phyloP scores from a whole-genome alignment of 2,888 invertebrate genomes.

The Autographa pulchrina region DNA sequence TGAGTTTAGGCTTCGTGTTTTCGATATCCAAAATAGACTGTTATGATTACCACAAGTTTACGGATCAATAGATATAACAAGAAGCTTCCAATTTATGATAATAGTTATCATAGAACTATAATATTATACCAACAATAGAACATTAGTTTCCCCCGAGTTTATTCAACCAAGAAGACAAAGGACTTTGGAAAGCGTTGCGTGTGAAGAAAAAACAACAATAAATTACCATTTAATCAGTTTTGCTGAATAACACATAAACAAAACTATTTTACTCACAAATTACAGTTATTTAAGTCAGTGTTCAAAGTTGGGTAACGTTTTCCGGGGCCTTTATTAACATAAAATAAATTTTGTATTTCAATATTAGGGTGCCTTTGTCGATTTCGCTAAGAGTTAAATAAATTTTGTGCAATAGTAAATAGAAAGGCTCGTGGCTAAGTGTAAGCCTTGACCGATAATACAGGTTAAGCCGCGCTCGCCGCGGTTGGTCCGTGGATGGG shows the following conservation, averaged over 20 bases:
- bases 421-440: too few relatives aligned
- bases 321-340: conserved; percentile 14
- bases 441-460: too few relatives aligned
- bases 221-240: conserved; percentile 58
- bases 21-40: neutral
- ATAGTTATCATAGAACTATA: conserved; percentile 10
- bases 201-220: conserved; percentile 54
- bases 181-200: conserved; percentile 43
- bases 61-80: neutral
- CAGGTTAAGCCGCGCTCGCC: too few relatives aligned
- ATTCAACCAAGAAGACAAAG: conserved; percentile 46
- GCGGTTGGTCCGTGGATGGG: too few relatives aligned
- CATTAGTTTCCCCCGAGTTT: conserved; percentile 24
- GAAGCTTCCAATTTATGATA: neutral
- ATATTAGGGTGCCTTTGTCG: conserved; percentile 14
- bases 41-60: neutral
- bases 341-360: conserved; percentile 37
- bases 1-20: neutral
- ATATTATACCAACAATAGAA: conserved; percentile 30
- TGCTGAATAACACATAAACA: conserved; percentile 36
- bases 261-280: conserved; percentile 53
- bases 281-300: conserved; percentile 42
- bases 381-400: neutral
- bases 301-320: conserved; percentile 45
- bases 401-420: neutral